Base-by-base conservation (phyloP, 2,113 vertebrate species). In the Ibidorhyncha struthersii region DNA sequence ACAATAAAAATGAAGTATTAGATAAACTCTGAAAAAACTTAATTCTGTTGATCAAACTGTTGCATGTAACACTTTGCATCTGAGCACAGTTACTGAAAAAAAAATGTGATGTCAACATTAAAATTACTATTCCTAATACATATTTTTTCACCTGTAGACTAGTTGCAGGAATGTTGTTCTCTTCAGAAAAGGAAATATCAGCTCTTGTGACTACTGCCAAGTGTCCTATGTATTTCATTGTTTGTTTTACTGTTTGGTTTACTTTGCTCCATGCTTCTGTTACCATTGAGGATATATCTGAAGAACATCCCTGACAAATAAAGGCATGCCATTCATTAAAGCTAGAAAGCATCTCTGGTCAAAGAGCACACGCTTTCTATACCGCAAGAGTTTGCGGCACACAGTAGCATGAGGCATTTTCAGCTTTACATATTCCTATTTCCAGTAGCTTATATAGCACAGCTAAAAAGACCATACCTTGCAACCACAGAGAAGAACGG, bases 221-320 rank as follows among this genome's bases (percentile, higher is more conserved):
- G 85, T 98, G 98, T 77, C 98, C 98, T 36, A 98, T 88, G 11
- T 86, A 80, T 27, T 97, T 97, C 72, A 98, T 81, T 8, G 98
- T 97, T 32, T 97, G 98, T 43, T 98, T 98, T 71, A 99, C 76
- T 69, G 97, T 98, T 72, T 98, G 95, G 25, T 96, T 93, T 82
- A 98, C 98, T 98, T 99, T 99, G 87, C 93, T 98, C 56, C 94
- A 93, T 63, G 99, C 98, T 95, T 99, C 99, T 26, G 96, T 98
- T 90, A 99, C 99, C 99, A 99, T 99, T 0, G 99, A 99, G 14
- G 99, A 97, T 95, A 99, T 99, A 97, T 99, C 99, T 14, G 99
- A 99, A 94, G 98, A 99, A 86, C 99, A 99, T 4, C 99, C 99
- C 99, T 99, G 58, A 79, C 79, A 96, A 67, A 93, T 7, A 91